Evolutionary conservation across 2,888 invertebrate genomes (phyloP), one percentile per base, ranked within the genome.

Genomic region (Malthinus seriepunctatus): DNA sequence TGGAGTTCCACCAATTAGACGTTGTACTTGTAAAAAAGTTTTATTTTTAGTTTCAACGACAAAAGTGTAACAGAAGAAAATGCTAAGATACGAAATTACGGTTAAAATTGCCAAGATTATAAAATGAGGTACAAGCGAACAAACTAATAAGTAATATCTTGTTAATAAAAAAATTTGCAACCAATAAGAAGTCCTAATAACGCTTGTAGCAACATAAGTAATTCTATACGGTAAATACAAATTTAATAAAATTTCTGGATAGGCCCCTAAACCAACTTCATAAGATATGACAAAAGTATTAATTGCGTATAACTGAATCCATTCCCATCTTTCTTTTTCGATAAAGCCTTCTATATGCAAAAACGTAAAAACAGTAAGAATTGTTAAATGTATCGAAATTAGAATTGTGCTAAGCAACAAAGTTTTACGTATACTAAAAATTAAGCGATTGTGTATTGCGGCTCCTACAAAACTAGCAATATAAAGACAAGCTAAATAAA

Each of bases 1-100:
- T 0, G 74, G 73, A 64, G 74, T 75, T 5, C 74, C 73, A 8
- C 74, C 74, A 14, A 75, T 60, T 53, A 68, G 67, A 32, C 68
- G 53, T 55, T 75, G 73, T 6, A 75, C 64, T 50, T 70, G 66
- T 9, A 71, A 51, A 32, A 74, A 56, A 34, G 69, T 71, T 55
- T 67, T 69, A 8, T 67, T 69, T 50, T 68, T 72, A 12, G 64
- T 58, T 59, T 73, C 73, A 5, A 74, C 65, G 4, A 73, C 63
- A 51, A 63, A 70, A 10, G 62, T 47, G 42, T 65, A 65, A 42
- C 61, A 56, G 42, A 55, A 68, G 1, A 64, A 1, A 7, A 63
- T 49, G 10, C 70, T 70, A 8, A 63, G n/a, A 12, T 65, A 65
- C 7, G 66, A 63, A 31, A 69, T 42, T 9, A 56, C 4, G 4